These are phyloP conservation scores for Nesogale talazaci DNA, from an alignment of 2,113 vertebrate genomes.

Conservation along the genomic window DNA sequence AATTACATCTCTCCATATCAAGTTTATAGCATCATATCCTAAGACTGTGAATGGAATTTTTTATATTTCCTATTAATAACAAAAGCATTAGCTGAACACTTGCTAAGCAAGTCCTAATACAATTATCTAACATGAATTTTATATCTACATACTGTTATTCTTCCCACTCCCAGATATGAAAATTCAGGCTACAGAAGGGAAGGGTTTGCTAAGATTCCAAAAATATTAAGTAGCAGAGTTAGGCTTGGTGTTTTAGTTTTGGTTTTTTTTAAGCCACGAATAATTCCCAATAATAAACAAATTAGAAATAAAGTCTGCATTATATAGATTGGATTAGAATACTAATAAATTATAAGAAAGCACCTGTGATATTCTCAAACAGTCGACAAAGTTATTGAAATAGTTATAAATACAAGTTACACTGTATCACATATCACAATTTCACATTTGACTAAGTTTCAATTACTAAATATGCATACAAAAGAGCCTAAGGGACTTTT, in stretches of 20 bases:
- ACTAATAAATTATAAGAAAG: conserved; percentile 48
- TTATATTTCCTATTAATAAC: conserved; percentile 60
- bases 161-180: conserved; percentile 37
- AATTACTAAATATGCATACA: conserved; percentile 41
- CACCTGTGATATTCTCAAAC: conserved; percentile 27
- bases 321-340: conserved; percentile 11
- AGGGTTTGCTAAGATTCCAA: conserved; percentile 14
- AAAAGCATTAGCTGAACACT: conserved; percentile 25
- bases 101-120: conserved; percentile 11
- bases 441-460: conserved; percentile 53
- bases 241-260: conserved; percentile 49
- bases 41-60: neutral
- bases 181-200: conserved; percentile 18
- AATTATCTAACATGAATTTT: conserved; percentile 57
- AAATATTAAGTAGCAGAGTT: conserved; percentile 28
- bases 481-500: conserved; percentile 39
- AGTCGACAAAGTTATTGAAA: conserved; percentile 8
- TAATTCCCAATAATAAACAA: conserved; percentile 46
- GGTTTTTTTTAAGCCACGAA: conserved; percentile 5
- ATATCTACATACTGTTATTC: conserved; percentile 44
- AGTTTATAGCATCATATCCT: conserved; percentile 24
- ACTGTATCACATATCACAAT: conserved; percentile 16
- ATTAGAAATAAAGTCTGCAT: conserved; percentile 43
- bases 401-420: conserved; percentile 42
- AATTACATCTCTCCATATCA: conserved; percentile 23